A percentile compares a stretch with the other conserved stretches of the same genome.
phyloP scores from a whole-genome alignment of 2,797 vertebrate species.

The Emydoidea blandingii region DNA sequence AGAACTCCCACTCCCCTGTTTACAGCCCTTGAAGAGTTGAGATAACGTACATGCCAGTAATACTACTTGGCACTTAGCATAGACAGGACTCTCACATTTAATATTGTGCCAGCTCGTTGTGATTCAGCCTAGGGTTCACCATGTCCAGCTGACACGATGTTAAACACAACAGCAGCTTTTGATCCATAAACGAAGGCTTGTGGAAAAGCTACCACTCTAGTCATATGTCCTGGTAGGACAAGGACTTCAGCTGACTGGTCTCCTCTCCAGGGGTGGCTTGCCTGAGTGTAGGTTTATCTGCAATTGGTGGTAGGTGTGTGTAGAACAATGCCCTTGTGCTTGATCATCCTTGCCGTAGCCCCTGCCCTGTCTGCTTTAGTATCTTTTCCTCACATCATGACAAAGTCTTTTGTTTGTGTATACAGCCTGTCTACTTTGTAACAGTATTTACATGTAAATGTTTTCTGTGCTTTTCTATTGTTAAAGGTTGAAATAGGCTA shows the following conservation, averaged over 20 bases:
- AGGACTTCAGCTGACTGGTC: background rate
- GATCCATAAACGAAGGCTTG: background rate
- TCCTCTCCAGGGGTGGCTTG: background rate
- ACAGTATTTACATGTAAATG: background rate
- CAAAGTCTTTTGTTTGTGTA: background rate
- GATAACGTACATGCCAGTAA: background rate
- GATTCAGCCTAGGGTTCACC: background rate
- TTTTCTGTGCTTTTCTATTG: background rate
- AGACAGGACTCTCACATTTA: background rate
- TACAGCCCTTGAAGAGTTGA: background rate
- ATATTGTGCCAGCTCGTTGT: background rate
- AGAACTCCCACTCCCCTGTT: too few species aligned
- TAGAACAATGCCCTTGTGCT: background rate
- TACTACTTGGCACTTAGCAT: background rate
- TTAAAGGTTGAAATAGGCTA: background rate
- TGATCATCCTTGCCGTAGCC: background rate
- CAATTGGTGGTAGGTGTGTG: fast-evolving
- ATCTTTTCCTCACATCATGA: background rate
- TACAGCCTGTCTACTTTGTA: background rate
- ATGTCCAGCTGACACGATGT: background rate
- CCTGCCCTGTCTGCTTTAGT: background rate
- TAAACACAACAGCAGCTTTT: background rate
- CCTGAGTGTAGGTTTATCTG: background rate
- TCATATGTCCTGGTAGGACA: background rate
- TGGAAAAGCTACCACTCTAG: fast-evolving